These are phyloP conservation scores for Cinclus mexicanus DNA, from an alignment of 2,113 vertebrate species.

Conservation along the genomic window DNA sequence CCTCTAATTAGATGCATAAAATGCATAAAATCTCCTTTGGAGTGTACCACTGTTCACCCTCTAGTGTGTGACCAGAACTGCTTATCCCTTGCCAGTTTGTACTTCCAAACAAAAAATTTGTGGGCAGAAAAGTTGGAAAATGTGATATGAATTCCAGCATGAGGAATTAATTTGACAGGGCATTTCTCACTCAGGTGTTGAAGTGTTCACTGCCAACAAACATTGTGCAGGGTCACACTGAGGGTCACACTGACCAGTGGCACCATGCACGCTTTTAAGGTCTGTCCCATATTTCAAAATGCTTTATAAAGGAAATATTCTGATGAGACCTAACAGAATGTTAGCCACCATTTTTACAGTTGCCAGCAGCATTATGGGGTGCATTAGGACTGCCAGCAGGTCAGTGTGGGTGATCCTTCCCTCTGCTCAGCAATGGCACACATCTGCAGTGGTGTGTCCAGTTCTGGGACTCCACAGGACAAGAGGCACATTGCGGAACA, in stretches of 20 bases:
- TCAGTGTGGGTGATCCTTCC: neutral
- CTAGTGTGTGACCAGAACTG: neutral
- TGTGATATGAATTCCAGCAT: neutral
- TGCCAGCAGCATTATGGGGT: neutral
- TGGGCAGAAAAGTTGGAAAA: neutral
- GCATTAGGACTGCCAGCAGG: neutral
- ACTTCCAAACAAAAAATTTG: neutral
- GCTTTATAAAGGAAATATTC: neutral
- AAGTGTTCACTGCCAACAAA: neutral
- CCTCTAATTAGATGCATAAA: neutral
- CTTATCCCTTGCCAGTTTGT: neutral
- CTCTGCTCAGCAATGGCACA: neutral
- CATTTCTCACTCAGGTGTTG: neutral
- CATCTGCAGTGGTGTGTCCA: neutral
- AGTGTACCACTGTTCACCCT: neutral
- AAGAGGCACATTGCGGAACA: neutral
- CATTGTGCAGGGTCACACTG: neutral
- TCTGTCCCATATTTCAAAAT: neutral
- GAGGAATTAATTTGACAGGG: neutral
- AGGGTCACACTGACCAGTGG: neutral
- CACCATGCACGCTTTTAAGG: neutral
- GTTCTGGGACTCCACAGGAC: no score
- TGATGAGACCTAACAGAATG: neutral
- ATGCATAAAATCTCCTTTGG: neutral
- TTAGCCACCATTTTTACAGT: accelerated